Evolutionary conservation across 2,113 vertebrate species (phyloP), one percentile per base, ranked within the genome.

Genomic region (Aleadryas rufinucha): DNA sequence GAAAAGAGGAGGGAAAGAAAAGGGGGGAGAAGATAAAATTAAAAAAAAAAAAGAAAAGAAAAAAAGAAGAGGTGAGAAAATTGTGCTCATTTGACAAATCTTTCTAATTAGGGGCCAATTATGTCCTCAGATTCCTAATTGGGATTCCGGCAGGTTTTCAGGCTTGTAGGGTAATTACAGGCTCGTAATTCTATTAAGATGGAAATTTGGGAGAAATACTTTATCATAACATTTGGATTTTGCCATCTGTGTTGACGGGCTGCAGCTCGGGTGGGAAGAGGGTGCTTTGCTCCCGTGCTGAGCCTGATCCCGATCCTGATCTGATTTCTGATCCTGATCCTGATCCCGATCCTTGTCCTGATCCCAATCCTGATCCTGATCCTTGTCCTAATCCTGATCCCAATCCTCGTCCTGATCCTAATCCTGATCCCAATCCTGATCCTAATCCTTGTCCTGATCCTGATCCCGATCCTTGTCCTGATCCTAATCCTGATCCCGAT

Each of bases 91-190:
- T 97, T 97, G 97, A 97, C 97, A 98, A 97, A 97, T 97, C 97
- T 98, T 98, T 97, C 97, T 98, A 98, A 98, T 98, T 98, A 98
- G 97, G 96, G 97, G 95, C 97, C 97, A 98, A 92, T 98, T 98
- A 98, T 96, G 94, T 97, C 97, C 95, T 98, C 95, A 94, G 97
- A 97, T 97, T 97, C 94, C 93, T 98, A 97, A 97, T 93, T 97
- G 97, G 97, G 97, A 97, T 97, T 97, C 97, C 97, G 71, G 97
- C 96, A 97, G 97, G 97, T 97, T 97, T 96, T 98, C 92, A 97
- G 93, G 96, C 96, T 97, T 96, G 92, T 93, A 97, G 91, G 96
- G 84, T 98, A 98, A 98, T 98, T 98, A 97, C 95, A 98, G 98
- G 96, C 95, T 97, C 95, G 76, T 97, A 97, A 97, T 97, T 98